A percentile compares a stretch with the other conserved stretches of the same genome.
Conservation (phyloP, 2,797 vertebrate genomes). For the Pseudomugil gertrudae region DNA sequence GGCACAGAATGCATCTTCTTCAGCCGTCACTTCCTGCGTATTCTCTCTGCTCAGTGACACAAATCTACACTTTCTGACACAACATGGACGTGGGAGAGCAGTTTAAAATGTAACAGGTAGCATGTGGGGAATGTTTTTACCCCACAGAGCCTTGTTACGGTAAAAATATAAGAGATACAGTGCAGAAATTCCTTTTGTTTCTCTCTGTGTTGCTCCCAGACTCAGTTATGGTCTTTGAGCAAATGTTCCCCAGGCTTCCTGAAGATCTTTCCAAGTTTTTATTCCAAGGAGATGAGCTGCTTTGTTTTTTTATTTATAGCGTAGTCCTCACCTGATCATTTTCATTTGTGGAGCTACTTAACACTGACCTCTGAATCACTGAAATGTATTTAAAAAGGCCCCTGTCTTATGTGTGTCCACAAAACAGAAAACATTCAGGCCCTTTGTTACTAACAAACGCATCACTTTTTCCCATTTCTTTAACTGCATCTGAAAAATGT, state of each 20-base stretch:
- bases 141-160: neutral
- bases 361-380: neutral
- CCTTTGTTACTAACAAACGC: neutral
- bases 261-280: neutral
- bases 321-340: neutral
- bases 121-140: conserved; percentile 25
- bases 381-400: neutral
- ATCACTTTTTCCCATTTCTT: too few species aligned
- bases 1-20: neutral
- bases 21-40: neutral
- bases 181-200: neutral
- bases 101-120: conserved; percentile 14
- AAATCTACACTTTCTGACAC: conserved; percentile 10
- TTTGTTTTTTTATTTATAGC: neutral
- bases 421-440: neutral
- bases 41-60: neutral
- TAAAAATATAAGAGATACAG: neutral
- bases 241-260: neutral
- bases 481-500: neutral
- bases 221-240: too few species aligned
- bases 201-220: conserved; percentile 13
- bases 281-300: neutral
- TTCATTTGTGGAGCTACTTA: neutral
- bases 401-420: neutral
- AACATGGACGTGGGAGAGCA: conserved; percentile 13